Conservation (phyloP, 2,888 invertebrate genomes). For the Disparrhopalites patrizii region DNA sequence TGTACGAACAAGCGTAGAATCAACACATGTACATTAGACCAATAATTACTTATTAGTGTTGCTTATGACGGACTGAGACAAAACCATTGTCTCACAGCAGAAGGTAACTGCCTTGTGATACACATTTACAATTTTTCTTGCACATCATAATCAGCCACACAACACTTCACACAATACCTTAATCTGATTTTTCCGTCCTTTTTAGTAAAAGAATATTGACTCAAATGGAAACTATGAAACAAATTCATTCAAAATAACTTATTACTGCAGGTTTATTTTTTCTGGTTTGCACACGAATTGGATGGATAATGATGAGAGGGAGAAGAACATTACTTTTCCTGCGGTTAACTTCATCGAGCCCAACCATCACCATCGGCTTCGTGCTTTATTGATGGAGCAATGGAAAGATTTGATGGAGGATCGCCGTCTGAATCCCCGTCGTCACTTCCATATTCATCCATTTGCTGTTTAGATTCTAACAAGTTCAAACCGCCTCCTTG, state of each 20-base stretch:
- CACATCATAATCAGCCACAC: not conserved
- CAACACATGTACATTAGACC: no score
- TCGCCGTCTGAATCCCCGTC: conserved; percentile 45
- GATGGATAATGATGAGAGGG: conserved; percentile 24
- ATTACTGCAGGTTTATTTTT: conserved; percentile 5
- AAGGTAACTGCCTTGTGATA: conserved; percentile 18
- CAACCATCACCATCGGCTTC: conserved; percentile 45
- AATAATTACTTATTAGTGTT: no score
- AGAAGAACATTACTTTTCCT: not conserved
- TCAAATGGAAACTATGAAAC: conserved; percentile 10
- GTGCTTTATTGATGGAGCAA: conserved; percentile 35
- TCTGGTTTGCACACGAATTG: conserved; percentile 14
- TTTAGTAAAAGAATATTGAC: not conserved
- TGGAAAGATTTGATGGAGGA: conserved; percentile 29
- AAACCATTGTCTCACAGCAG: conserved; percentile 9
- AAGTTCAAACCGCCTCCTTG: conserved; percentile 23
- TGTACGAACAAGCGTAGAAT: no score
- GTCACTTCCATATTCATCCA: conserved; percentile 44
- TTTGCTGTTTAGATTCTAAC: conserved; percentile 34
- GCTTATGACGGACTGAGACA: no score
- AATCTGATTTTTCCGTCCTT: not conserved
- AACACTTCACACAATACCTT: not conserved
- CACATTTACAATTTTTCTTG: conserved; percentile 13
- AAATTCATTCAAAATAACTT: conserved; percentile 5
- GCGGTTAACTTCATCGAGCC: conserved; percentile 37